Evolutionary conservation across 2,797 vertebrate species (phyloP).

Genomic region (Discoglossus pictus): DNA sequence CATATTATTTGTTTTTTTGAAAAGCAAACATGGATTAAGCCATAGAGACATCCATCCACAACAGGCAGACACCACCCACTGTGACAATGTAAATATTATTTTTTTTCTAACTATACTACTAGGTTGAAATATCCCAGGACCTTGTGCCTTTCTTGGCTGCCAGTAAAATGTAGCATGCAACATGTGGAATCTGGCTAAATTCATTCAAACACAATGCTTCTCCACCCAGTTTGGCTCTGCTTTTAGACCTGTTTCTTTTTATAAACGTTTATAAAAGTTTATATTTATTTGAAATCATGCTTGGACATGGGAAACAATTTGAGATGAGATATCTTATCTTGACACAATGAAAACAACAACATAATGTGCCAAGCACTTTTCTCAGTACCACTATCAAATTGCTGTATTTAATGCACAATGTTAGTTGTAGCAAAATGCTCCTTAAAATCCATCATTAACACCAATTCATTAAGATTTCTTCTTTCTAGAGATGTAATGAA

Average conservation of each 20-base stretch:
- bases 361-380: not conserved
- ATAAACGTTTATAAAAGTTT: constrained; percentile 1
- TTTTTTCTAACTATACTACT: constrained; percentile 21
- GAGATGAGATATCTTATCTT: constrained; percentile 1
- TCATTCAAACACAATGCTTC: constrained; percentile 17
- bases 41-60: constrained; percentile 23
- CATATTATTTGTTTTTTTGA: constrained; percentile 11
- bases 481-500: no score
- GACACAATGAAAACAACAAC: not conserved
- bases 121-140: constrained; percentile 28
- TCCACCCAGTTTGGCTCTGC: constrained; percentile 12
- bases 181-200: constrained; percentile 10
- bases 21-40: constrained; percentile 7
- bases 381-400: constrained; percentile 1
- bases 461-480: no score
- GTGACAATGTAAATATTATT: constrained; percentile 43
- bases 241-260: constrained; percentile 1
- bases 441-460: no score
- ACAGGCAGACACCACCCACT: constrained; percentile 36
- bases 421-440: not conserved
- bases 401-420: not conserved
- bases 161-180: constrained; percentile 19
- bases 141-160: constrained; percentile 4
- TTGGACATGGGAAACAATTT: not conserved
- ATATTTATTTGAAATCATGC: constrained; percentile 4